Base-by-base conservation (phyloP, 2,113 vertebrate genomes). In the Bufo gargarizans region DNA sequence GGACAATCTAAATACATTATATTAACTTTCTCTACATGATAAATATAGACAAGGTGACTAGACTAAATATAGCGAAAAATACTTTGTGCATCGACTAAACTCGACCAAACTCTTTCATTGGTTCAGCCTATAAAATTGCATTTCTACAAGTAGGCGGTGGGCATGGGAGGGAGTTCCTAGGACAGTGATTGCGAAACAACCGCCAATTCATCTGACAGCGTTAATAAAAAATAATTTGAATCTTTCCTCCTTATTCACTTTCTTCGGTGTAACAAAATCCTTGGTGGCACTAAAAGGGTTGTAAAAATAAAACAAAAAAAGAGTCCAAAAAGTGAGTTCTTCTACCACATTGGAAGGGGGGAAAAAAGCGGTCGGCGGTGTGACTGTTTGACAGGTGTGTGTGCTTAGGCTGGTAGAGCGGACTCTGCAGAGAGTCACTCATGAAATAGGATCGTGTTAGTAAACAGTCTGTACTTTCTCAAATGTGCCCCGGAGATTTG, bases 381-480 rank as follows among this genome's bases (percentile, higher is more conserved):
- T 92, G 92, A 93, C 33, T n/a, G 91, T 89, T 94, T 94, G 93
- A 95, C 95, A 95, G 95, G 94, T 95, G 94, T 92, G 92, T 92
- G 92, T 92, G 61, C 72, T 90, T 88, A 91, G 13, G 63, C 90
- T 83, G 90, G 89, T 53, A 81, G 43, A 91, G 84, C 19, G 80
- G 79, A 88, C 91, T 20, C 43, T 63, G 79, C 90, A 67, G 12
- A 92, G 65, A 77, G 90, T 84, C 91, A 91, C 91, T 87, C 91
- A 45, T 88, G 86, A 94, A 97, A 95, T 93, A 92, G 43, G 94
- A 95, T 93, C 93, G 94, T 97, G 94, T 96, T 97, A 92, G 96
- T 97, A 96, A 96, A 97, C 94, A 96, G 94, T 96, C 96, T 97
- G 96, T 93, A 89, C 93, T 97, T 96, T 96, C 95, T 97, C 96